A percentile compares a stretch with the other conserved stretches of the same genome.
Evolutionary conservation across 1,140 invertebrate species (phyloP).

Genomic region (Trissolcus basalis): DNA sequence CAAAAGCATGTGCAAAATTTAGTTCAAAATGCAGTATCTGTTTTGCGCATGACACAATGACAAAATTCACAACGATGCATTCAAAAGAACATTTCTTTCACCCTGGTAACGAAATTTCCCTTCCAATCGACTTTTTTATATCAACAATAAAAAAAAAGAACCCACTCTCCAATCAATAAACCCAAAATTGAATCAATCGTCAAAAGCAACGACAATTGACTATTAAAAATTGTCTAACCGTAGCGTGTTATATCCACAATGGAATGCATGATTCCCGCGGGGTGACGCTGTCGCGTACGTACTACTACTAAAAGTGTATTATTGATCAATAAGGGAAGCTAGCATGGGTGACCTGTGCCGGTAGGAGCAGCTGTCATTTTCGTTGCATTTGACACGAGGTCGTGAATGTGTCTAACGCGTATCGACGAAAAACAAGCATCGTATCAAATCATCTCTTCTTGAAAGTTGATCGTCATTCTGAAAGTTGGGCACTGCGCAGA

Average conservation of each 20-base stretch:
- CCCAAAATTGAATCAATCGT: too few species aligned
- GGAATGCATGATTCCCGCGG: conserved; percentile 26
- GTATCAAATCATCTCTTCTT: conserved; percentile 12
- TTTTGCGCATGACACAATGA: conserved; percentile 29
- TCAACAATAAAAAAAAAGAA: too few species aligned
- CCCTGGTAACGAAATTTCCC: too few species aligned
- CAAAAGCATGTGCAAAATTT: too few species aligned
- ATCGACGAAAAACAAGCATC: background rate
- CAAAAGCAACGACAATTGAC: too few species aligned
- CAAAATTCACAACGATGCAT: background rate
- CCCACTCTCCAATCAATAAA: too few species aligned
- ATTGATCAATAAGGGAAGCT: conserved; percentile 72
- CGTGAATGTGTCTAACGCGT: conserved; percentile 13
- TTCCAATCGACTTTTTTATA: too few species aligned
- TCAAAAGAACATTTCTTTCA: too few species aligned
- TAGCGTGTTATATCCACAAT: background rate
- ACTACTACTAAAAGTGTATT: conserved; percentile 69
- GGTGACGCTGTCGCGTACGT: conserved; percentile 62
- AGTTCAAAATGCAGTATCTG: background rate
- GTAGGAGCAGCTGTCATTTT: conserved; percentile 71
- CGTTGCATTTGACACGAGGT: conserved; percentile 62
- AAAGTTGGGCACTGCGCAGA: conserved; percentile 14
- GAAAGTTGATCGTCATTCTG: background rate
- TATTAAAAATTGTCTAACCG: background rate
- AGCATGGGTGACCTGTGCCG: conserved; percentile 69